Base-by-base conservation (phyloP, 2,113 vertebrate genomes). In the Elephantulus edwardii region DNA sequence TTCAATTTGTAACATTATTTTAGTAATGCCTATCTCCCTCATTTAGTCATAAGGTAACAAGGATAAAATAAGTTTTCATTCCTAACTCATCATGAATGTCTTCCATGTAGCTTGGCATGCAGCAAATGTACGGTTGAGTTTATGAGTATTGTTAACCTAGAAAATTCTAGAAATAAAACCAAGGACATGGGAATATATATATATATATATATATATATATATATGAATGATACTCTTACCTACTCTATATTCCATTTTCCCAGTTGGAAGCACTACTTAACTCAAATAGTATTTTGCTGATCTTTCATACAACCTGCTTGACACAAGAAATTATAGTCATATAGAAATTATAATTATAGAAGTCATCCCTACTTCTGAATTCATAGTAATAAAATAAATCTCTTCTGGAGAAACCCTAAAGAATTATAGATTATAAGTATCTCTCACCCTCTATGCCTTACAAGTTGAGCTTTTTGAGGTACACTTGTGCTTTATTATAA, bases 271-370 rank as follows among this genome's bases (percentile, higher is more conserved):
- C 33, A 54, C 66, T 86, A 30, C 85, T 89, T 90, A 72, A 24
- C 26, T 76, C 16, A 76, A 62, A n/a, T 48, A 72, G 44, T 66
- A 58, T 75, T 87, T 82, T 76, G 70, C 24, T 52, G 26, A 87
- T 30, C 33, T 52, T 62, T 88, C 26, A 79, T 24, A 12, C 33
- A 86, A 35, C 12, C n/a, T 74, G 46, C 58, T 79, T 78, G 33
- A 5, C 60, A 85, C 56, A 87, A 48, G 74, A 83, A 89, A 92
- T 92, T 74, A 66, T 17, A 66, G 44, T 54, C 44, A n/a, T n/a
- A n/a, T n/a, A 50, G 74, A 83, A 90, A 91, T 92, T 71, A 68
- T 19, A 62, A 40, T 56, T 40, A 81, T 89, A 48, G 50, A 30
- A 44, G 60, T 30, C 8, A 6, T 60, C 9, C 64, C 42, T 62